Conservation (phyloP, 1,140 invertebrate genomes). For the Scaptomyza hsui region DNA sequence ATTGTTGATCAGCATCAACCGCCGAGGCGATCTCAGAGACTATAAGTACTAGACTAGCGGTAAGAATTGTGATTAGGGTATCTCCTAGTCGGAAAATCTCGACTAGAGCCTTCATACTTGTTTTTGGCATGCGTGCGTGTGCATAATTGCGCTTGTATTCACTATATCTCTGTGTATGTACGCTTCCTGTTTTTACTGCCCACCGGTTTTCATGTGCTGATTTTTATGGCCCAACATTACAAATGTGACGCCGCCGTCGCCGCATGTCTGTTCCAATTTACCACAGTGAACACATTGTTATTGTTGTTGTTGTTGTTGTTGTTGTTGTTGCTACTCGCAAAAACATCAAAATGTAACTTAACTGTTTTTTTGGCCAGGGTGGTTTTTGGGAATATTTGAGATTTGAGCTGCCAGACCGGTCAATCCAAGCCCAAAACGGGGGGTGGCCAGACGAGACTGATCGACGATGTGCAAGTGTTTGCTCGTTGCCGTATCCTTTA, state of each 20-base stretch:
- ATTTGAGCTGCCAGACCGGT: slow-evolving; percentile 25
- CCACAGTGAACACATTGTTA: slow-evolving; percentile 38
- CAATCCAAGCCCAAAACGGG: slow-evolving; percentile 2
- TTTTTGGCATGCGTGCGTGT: slow-evolving; percentile 57
- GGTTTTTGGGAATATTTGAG: slow-evolving; percentile 51
- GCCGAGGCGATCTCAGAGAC: too few species aligned
- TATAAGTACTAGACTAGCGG: too few species aligned
- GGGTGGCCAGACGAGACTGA: slow-evolving; percentile 56
- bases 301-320: slow-evolving; percentile 16
- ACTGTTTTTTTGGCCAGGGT: slow-evolving; percentile 45
- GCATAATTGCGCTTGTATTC: slow-evolving; percentile 76
- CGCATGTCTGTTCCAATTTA: slow-evolving; percentile 67
- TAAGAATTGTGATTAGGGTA: too few species aligned
- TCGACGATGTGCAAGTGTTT: slow-evolving; percentile 70
- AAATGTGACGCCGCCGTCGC: slow-evolving; percentile 31
- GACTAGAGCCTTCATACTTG: too few species aligned
- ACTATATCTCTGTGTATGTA: slow-evolving; percentile 24
- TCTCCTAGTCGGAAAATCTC: too few species aligned
- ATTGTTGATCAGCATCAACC: too few species aligned
- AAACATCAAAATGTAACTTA: slow-evolving; percentile 58
- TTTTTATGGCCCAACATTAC: slow-evolving; percentile 51
- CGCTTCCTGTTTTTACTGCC: slow-evolving; percentile 58
- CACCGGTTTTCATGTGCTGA: slow-evolving; percentile 67
- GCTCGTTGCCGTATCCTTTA: slow-evolving; percentile 7
- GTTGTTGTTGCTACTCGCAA: slow-evolving; percentile 26